Conservation (phyloP, 2,797 vertebrate species). For the Melanotaenia nigrans region DNA sequence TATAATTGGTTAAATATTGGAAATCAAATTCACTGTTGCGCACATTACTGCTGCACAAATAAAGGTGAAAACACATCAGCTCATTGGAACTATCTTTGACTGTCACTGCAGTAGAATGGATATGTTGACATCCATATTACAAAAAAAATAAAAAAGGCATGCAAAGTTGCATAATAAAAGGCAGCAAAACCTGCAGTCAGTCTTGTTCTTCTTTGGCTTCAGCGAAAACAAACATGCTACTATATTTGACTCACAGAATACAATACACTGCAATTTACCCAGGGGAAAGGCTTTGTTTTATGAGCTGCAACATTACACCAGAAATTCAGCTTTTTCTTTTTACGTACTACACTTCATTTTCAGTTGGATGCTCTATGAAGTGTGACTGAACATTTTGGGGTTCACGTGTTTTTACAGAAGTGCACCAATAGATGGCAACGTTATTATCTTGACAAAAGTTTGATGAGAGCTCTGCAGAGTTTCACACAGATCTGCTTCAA, state of each 20-base stretch:
- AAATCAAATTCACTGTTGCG: constrained; percentile 8
- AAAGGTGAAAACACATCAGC: constrained; percentile 20
- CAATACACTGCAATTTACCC: background rate
- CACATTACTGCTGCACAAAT: constrained; percentile 19
- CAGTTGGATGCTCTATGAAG: background rate
- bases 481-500: constrained; percentile 17
- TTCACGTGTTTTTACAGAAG: constrained; percentile 50
- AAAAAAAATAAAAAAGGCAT: constrained; percentile 40
- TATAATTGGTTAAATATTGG: constrained; percentile 12
- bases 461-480: constrained; percentile 13
- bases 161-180: constrained; percentile 62
- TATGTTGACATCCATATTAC: constrained; percentile 39
- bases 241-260: background rate
- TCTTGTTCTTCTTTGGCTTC: constrained; percentile 56
- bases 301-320: background rate
- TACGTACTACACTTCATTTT: background rate
- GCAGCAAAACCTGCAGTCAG: constrained; percentile 63
- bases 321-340: constrained; percentile 1
- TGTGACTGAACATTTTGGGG: background rate
- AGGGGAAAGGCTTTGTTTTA: background rate
- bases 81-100: constrained; percentile 28
- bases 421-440: constrained; percentile 74
- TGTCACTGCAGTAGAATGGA: constrained; percentile 39
- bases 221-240: background rate
- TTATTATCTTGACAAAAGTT: constrained; percentile 33